Percentiles rank a stretch among this genome's conserved stretches.
Evolutionary conservation across 2,113 vertebrate species (phyloP).

Genomic region (Poecile atricapillus): DNA sequence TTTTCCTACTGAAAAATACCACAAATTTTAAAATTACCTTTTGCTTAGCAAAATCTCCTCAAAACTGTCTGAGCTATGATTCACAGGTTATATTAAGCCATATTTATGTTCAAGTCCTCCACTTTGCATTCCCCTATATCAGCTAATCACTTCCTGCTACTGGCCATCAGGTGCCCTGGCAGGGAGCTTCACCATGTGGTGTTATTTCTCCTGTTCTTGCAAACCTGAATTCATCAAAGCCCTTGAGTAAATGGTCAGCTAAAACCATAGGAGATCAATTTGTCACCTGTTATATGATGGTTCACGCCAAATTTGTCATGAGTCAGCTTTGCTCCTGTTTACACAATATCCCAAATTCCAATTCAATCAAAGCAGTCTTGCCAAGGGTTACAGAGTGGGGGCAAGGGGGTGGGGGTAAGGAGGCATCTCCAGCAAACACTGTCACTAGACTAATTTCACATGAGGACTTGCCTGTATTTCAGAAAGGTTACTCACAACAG

Average conservation of each 20-base stretch:
- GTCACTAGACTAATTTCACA: background rate
- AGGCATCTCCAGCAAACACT: background rate
- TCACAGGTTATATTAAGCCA: background rate
- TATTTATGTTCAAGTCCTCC: background rate
- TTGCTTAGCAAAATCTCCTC: background rate
- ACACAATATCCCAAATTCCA: background rate
- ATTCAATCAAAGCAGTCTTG: background rate
- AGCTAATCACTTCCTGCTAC: background rate
- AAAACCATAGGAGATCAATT: background rate
- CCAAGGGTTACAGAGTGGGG: background rate
- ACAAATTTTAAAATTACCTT: background rate
- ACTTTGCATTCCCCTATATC: background rate
- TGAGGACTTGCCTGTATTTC: background rate
- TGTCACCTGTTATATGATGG: background rate
- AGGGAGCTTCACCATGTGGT: background rate
- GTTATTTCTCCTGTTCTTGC: background rate
- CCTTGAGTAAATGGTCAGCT: background rate
- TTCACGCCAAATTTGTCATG: background rate
- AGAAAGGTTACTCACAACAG: background rate
- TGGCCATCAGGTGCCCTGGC: background rate
- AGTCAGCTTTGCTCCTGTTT: background rate
- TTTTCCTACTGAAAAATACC: background rate
- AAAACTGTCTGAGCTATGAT: background rate
- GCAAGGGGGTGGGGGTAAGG: no score
- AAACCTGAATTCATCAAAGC: background rate